Conservation (phyloP, 1,140 invertebrate species). For the Euwallacea similis region DNA sequence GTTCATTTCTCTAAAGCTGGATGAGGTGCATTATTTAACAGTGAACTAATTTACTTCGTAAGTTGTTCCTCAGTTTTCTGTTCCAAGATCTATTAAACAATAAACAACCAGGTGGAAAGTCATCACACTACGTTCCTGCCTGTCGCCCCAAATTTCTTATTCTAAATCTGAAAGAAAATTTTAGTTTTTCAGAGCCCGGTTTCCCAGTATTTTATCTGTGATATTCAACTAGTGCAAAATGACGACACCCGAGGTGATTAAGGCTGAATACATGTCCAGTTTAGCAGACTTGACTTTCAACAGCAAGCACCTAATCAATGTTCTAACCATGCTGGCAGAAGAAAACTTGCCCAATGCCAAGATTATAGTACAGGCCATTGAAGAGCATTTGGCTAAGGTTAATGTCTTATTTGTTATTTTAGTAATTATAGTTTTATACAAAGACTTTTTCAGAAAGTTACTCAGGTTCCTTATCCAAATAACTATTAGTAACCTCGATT, state of each 20-base stretch:
- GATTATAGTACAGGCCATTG: conserved; percentile 89
- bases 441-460: no score
- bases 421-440: no score
- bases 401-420: conserved; percentile 47
- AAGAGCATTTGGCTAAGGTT: conserved; percentile 92
- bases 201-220: neutral
- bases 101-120: no score
- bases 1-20: no score
- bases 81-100: no score
- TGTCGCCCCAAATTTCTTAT: no score
- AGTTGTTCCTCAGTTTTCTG: no score
- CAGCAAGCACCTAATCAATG: conserved; percentile 95
- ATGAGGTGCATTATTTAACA: no score
- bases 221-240: conserved; percentile 18
- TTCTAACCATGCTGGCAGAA: conserved; percentile 95
- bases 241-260: conserved; percentile 62
- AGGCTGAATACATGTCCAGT: conserved; percentile 82
- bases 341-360: conserved; percentile 84
- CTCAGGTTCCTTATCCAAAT: no score
- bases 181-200: neutral
- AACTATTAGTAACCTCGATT: no score
- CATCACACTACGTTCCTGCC: no score
- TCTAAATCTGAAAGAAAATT: neutral
- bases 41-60: no score
- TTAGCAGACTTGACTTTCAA: conserved; percentile 87